phyloP scores from a whole-genome alignment of 2,113 vertebrate species.

The Miniopterus natalensis region DNA sequence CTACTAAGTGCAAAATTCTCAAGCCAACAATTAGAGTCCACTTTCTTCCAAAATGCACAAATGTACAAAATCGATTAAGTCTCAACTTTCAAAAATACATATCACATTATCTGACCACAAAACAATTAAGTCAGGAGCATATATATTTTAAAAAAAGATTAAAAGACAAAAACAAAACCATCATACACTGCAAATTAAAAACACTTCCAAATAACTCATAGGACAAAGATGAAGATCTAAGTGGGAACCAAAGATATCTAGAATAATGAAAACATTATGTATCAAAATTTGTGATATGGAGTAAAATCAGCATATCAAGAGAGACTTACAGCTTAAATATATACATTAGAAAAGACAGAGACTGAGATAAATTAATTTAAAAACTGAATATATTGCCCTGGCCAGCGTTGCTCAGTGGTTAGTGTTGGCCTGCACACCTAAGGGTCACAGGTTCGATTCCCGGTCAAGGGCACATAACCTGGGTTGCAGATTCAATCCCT shows the following conservation, averaged over 20 bases:
- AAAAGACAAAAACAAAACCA: neutral
- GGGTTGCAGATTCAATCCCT: too few relatives aligned
- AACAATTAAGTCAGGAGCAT: neutral
- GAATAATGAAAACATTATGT: neutral
- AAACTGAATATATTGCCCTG: neutral
- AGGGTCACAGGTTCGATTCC: too few relatives aligned
- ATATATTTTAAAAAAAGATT: neutral
- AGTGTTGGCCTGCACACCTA: too few relatives aligned
- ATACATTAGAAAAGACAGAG: constrained; percentile 6
- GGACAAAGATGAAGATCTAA: neutral
- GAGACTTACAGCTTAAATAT: neutral
- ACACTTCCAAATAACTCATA: neutral
- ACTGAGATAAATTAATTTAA: neutral
- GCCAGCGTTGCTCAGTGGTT: too few relatives aligned
- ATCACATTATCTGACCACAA: neutral
- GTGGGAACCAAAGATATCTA: constrained; percentile 1
- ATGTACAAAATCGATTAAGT: constrained; percentile 25
- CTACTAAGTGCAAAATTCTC: neutral
- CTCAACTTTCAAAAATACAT: constrained; percentile 16
- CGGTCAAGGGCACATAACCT: too few relatives aligned
- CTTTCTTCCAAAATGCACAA: neutral
- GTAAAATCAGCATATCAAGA: neutral
- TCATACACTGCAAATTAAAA: neutral
- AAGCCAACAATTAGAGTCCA: neutral
- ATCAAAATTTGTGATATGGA: neutral